Base-by-base conservation (phyloP, 2,888 invertebrate genomes). In the Tenthredo scrophulariae region DNA sequence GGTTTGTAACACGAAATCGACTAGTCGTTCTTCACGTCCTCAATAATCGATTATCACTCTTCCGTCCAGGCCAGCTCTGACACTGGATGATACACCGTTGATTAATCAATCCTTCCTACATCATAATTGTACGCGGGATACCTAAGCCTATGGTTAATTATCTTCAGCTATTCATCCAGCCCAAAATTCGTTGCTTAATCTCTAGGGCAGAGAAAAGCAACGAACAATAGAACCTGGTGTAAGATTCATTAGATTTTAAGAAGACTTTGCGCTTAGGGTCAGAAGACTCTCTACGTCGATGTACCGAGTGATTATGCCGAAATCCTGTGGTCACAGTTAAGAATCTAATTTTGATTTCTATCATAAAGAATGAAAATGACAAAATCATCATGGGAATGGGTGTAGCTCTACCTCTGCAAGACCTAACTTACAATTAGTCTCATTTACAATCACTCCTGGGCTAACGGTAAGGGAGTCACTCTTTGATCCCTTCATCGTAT, bases 401-500 rank as follows among this genome's bases (percentile, higher is more conserved):
- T 29, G 29, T 29, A 29, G n/a, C 18, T 18, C n/a, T 54, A 15
- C 33, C 50, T 50, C 26, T 54, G 54, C 54, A 54, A 9, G 33
- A 33, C 29, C 33, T 18, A 54, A 77, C 33, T 54, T 40, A 29
- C 46, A 22, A 54, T 54, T 77, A 54, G 77, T 77, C 33, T 77
- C 15, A 54, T 54, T 77, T 54, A 18, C 77, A 50, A 77, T 54
- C 54, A 50, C n/a, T 54, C 77, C 77, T 40, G 65, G 80, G 7
- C 13, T 18, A 80, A 62, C 80, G 54, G 54, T 6, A 54, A 50
- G 62, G 80, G 18, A 26, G 67, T 37, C 50, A 13, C 67, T 33
- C 83, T 83, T 83, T 83, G 83, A 83, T 83, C 83, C 67, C 83
- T 70, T 29, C 67, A 29, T 29, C 65, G 40, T 26, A 54, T 77